phyloP scores from a whole-genome alignment of 2,797 vertebrate genomes.

The Sebastes itinus region DNA sequence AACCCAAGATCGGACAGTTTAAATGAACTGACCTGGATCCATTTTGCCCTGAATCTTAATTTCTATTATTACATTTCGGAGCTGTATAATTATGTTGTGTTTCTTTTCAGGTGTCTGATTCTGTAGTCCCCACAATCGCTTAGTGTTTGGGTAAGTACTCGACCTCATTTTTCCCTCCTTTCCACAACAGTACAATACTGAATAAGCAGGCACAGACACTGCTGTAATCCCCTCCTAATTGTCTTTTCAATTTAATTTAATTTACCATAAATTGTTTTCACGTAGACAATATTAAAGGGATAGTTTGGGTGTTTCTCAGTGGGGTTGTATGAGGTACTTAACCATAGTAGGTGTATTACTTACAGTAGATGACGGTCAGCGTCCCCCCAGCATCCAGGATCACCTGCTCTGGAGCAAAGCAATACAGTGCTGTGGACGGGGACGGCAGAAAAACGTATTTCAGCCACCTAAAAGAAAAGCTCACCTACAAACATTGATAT shows the following conservation, averaged over 20 bases:
- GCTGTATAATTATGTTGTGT: not conserved
- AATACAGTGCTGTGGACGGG: too few relatives aligned
- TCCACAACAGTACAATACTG: not conserved
- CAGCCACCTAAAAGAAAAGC: too few relatives aligned
- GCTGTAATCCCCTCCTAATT: not conserved
- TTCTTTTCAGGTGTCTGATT: constrained; percentile 64
- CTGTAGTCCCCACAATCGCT: constrained; percentile 26
- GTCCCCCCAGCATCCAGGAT: too few relatives aligned
- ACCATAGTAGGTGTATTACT: too few relatives aligned
- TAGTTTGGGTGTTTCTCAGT: too few relatives aligned
- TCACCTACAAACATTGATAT: too few relatives aligned
- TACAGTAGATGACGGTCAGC: too few relatives aligned
- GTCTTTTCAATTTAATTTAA: not conserved
- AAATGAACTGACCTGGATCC: not conserved
- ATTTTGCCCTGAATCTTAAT: not conserved
- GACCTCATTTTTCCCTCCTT: not conserved
- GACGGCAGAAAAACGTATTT: too few relatives aligned
- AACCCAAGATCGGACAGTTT: not conserved
- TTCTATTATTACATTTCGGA: not conserved
- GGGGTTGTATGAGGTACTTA: too few relatives aligned
- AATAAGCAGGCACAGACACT: not conserved
- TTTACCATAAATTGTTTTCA: not conserved
- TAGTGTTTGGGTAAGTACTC: constrained; percentile 64
- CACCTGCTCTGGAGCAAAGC: too few relatives aligned
- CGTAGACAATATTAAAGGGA: not conserved